Conservation (phyloP, 2,797 vertebrate genomes). For the Halcyon smyrnensis region DNA sequence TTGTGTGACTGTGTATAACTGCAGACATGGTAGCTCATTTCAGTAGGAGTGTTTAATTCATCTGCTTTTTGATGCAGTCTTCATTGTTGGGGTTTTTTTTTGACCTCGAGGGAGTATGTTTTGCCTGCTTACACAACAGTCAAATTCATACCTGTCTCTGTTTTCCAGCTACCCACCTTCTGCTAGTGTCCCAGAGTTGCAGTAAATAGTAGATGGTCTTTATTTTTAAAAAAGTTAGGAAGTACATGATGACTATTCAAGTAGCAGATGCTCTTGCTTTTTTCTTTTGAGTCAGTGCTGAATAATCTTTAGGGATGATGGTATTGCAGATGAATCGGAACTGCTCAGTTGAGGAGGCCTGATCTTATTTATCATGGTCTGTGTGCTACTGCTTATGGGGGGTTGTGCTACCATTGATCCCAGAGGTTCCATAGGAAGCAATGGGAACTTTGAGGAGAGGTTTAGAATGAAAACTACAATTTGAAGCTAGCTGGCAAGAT, state of each 20-base stretch:
- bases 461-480: not conserved
- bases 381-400: fast-evolving
- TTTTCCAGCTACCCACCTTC: not conserved
- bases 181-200: not conserved
- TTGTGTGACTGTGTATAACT: not conserved
- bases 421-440: not conserved
- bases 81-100: not conserved
- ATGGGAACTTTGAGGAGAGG: not conserved
- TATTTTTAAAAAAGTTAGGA: not conserved
- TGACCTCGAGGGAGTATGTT: not conserved
- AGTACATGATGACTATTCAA: not conserved
- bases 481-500: not conserved
- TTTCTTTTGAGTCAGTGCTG: not conserved
- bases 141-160: not conserved
- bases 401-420: not conserved
- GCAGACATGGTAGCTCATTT: not conserved
- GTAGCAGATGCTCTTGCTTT: not conserved
- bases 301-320: not conserved
- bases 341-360: not conserved
- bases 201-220: not conserved
- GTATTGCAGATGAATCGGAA: not conserved
- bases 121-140: not conserved
- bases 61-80: not conserved
- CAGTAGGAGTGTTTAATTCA: not conserved
- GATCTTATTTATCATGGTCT: not conserved